phyloP scores from a whole-genome alignment of 2,888 invertebrate species.

The Horisme vitalbata region DNA sequence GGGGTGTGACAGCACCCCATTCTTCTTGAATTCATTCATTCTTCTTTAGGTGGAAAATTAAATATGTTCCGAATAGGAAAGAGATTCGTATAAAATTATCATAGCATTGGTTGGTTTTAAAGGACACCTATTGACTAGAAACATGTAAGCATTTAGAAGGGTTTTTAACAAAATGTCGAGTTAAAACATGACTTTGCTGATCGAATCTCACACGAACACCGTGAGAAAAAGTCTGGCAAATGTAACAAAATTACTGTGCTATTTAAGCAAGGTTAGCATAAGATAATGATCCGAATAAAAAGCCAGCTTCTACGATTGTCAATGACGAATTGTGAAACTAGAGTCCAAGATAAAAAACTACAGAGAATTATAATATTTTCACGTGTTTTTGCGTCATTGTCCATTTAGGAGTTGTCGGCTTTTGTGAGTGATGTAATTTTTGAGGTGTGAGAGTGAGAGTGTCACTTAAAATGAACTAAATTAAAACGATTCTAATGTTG shows the following conservation, averaged over 20 bases:
- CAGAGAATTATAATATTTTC: conserved; percentile 46
- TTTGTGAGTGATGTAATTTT: conserved; percentile 19
- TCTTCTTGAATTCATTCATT: too few species aligned
- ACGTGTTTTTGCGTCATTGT: conserved; percentile 48
- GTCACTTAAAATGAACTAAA: too few species aligned
- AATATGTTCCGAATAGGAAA: too few species aligned
- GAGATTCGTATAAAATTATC: too few species aligned
- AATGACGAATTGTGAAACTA: conserved; percentile 63
- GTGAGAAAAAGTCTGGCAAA: conserved; percentile 53
- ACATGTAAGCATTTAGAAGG: too few species aligned
- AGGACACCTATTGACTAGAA: too few species aligned
- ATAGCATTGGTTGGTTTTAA: too few species aligned
- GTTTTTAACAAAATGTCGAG: conserved; percentile 32
- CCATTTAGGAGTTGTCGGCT: conserved; percentile 14
- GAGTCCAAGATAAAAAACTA: conserved; percentile 50
- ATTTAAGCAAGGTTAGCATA: conserved; percentile 39
- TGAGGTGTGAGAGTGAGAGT: too few species aligned
- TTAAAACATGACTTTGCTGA: conserved; percentile 39
- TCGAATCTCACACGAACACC: conserved; percentile 43
- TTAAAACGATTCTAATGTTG: too few species aligned
- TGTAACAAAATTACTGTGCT: conserved; percentile 53
- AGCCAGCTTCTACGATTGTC: conserved; percentile 53
- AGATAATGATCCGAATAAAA: conserved; percentile 60
- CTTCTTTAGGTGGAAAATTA: too few species aligned
- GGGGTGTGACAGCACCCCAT: too few species aligned